Evolutionary conservation across 2,113 vertebrate species (phyloP).

Genomic region (Rhabdomys dilectus): DNA sequence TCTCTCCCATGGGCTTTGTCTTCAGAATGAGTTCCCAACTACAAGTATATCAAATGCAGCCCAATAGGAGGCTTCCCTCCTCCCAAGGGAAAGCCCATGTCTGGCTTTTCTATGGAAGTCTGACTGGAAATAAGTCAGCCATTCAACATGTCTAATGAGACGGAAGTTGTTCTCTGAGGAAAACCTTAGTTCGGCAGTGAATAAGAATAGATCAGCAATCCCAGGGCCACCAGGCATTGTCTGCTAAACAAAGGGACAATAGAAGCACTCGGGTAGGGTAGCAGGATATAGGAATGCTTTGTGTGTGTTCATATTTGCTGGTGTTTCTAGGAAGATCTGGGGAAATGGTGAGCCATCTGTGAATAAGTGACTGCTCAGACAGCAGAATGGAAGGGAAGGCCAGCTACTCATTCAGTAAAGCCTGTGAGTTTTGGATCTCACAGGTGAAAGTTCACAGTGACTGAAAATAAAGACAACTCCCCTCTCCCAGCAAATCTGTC

Average conservation of each 20-base stretch:
- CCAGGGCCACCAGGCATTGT: slow-evolving; percentile 2
- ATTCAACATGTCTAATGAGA: slow-evolving; percentile 70
- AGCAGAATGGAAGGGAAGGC: background rate
- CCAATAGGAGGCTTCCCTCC: slow-evolving; percentile 29
- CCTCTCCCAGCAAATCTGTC: background rate
- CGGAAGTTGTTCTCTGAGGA: slow-evolving; percentile 63
- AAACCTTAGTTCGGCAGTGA: slow-evolving; percentile 58
- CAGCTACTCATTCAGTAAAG: background rate
- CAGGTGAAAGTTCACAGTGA: slow-evolving; percentile 29
- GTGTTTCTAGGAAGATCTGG: slow-evolving; percentile 57
- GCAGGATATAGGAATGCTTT: background rate
- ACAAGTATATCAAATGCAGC: slow-evolving; percentile 56
- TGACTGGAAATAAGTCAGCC: slow-evolving; percentile 67
- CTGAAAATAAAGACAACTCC: slow-evolving; percentile 2
- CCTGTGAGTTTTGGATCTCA: background rate
- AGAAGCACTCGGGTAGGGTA: background rate
- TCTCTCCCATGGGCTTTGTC: slow-evolving; percentile 59
- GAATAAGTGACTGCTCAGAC: background rate
- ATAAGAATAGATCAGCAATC: slow-evolving; percentile 38
- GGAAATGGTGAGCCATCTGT: slow-evolving; percentile 39
- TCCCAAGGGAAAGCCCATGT: slow-evolving; percentile 69
- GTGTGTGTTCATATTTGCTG: slow-evolving; percentile 29
- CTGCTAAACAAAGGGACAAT: slow-evolving; percentile 64
- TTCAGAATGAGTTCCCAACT: slow-evolving; percentile 77
- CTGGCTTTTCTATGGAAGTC: background rate